Conservation (phyloP, 2,797 vertebrate genomes). For the Gambusia yucatana region DNA sequence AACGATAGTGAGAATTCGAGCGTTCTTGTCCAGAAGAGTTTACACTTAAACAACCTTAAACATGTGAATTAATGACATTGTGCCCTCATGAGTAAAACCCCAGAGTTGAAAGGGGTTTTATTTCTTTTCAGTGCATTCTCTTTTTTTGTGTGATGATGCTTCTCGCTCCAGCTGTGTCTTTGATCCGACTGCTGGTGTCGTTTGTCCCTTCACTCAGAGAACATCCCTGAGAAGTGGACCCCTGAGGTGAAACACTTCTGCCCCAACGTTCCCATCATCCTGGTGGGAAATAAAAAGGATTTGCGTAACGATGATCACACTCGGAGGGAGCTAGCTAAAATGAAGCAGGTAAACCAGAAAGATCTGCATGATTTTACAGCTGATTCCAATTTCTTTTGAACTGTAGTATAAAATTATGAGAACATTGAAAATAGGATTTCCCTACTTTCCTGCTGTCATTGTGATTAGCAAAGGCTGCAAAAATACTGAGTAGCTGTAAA, state of each 20-base stretch:
- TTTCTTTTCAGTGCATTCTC: background rate
- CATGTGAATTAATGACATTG: background rate
- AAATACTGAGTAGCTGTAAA: background rate
- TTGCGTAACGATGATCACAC: conserved; percentile 98
- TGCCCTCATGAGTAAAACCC: background rate
- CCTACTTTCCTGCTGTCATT: background rate
- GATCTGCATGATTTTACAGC: background rate
- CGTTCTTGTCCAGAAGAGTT: background rate
- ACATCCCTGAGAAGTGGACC: conserved; percentile 99
- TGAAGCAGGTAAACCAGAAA: conserved; percentile 90
- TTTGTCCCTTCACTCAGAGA: conserved; percentile 81
- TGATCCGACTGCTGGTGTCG: conserved; percentile 16
- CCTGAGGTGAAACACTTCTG: conserved; percentile 99
- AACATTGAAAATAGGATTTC: background rate
- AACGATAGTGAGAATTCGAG: background rate
- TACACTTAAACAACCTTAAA: background rate
- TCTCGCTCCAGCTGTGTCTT: background rate
- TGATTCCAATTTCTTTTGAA: background rate
- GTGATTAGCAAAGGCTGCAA: background rate
- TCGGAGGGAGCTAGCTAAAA: conserved; percentile 95
- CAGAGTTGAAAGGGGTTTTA: background rate
- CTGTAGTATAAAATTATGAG: background rate
- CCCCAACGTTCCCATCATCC: conserved; percentile 97
- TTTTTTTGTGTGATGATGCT: background rate
- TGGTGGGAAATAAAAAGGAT: conserved; percentile 99